Conservation (phyloP, 1,140 invertebrate species). For the Penaeus indicus region DNA sequence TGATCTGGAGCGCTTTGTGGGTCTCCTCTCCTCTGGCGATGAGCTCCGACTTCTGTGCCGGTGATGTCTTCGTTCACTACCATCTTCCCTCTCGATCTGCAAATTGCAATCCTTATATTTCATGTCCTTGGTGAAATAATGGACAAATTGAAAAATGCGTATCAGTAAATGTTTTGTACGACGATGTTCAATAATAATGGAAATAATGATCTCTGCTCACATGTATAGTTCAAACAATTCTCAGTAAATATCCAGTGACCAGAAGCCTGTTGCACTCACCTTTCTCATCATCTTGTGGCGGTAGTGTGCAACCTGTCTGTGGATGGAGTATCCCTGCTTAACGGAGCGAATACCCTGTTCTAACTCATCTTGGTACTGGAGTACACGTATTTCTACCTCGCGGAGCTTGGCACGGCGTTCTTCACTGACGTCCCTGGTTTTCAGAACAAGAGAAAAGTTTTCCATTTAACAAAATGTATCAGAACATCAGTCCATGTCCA, state of each 20-base stretch:
- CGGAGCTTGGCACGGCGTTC: conserved; percentile 86
- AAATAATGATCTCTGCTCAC: neutral
- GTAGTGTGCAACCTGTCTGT: conserved; percentile 92
- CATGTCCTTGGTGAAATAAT: neutral
- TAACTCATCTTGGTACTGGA: conserved; percentile 96
- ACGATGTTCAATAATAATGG: neutral
- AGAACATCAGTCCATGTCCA: too few relatives aligned
- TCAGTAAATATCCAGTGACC: neutral
- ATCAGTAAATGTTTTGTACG: neutral
- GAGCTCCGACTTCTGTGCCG: conserved; percentile 57
- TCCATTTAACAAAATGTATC: neutral
- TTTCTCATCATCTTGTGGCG: conserved; percentile 89
- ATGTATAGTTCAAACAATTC: neutral
- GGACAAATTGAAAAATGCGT: neutral
- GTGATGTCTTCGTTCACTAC: conserved; percentile 48
- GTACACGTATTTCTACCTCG: conserved; percentile 94
- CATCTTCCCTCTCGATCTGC: conserved; percentile 54
- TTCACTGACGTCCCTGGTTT: conserved; percentile 73
- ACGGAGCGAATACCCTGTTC: conserved; percentile 85
- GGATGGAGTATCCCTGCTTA: conserved; percentile 83
- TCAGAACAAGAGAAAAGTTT: neutral
- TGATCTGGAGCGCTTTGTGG: conserved; percentile 63
- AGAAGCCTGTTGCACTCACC: conserved; percentile 70
- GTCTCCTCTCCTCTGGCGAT: conserved; percentile 54
- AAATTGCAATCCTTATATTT: conserved; percentile 26